Conservation (phyloP, 2,113 vertebrate genomes). For the Saguinus imperator region DNA sequence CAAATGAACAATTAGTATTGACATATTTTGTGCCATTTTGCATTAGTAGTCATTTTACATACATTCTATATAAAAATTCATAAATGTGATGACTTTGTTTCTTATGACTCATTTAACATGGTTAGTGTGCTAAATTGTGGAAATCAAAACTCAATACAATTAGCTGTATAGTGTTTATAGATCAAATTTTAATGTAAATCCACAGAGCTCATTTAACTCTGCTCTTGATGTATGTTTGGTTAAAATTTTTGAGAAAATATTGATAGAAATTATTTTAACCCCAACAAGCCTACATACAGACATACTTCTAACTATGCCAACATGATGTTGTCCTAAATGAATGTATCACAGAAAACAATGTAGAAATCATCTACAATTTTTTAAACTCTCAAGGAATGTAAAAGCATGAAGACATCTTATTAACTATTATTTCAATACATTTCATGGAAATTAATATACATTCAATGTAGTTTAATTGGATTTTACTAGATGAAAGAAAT, state of each 20-base stretch:
- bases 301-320: neutral
- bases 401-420: neutral
- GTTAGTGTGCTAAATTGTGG: slow-evolving; percentile 40
- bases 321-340: neutral
- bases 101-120: neutral
- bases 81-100: neutral
- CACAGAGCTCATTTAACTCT: neutral
- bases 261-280: neutral
- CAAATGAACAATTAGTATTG: slow-evolving; percentile 21
- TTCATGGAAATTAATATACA: neutral
- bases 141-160: slow-evolving; percentile 6
- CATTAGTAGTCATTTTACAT: slow-evolving; percentile 42
- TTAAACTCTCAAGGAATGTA: neutral
- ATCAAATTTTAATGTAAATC: neutral
- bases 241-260: neutral
- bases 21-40: slow-evolving; percentile 46
- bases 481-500: neutral
- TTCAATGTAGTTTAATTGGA: neutral
- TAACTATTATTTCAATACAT: neutral
- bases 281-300: neutral
- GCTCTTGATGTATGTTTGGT: neutral
- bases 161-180: slow-evolving; percentile 11
- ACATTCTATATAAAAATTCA: slow-evolving; percentile 2
- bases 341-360: neutral
- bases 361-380: neutral